Evolutionary conservation across 2,113 vertebrate species (phyloP), one percentile per base, ranked within the genome.

Genomic region (Elachura formosa): DNA sequence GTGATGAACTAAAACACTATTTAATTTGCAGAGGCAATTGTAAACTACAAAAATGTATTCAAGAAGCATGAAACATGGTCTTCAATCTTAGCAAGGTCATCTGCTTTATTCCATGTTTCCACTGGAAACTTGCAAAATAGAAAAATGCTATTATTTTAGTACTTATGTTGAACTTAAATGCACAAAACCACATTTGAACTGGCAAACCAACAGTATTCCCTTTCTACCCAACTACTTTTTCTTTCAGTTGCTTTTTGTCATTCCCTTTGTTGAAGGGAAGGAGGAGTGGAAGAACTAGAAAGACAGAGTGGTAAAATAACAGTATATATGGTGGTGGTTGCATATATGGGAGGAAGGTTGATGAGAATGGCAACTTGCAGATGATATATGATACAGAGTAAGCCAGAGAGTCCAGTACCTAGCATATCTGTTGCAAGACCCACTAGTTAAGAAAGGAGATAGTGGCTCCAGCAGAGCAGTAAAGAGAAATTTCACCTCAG

Each of bases 311-410:
- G 51, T 62, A n/a, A 34, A 73, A 34, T 26, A 49, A 51, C 22
- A 51, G 24, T 33, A 12, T 48, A 29, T 49, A 6, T n/a, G 16
- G 7, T 80, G 19, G 24, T 67, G 14, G 33, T 21, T 66, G n/a
- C 4, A 4, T 45, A 4, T 38, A 23, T 24, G 12, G 25, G 23
- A 69, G 59, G 19, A 24, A 87, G 22, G 23, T 12, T 81, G 59
- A 36, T 73, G 55, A 75, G 36, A n/a, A 38, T 28, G 46, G 31
- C 51, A 69, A 9, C 31, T 61, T 51, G 36, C 28, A 84, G 67
- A 19, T 55, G 52, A 46, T 41, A 2, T 0, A 0, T 25, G 10
- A 25, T 54, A 14, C 28, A 14, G 26, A 59, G 29, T 31, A 56
- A 78, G 18, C 10, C 31, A 36, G 17, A 28, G 45, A 54, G 36